phyloP scores from a whole-genome alignment of 2,797 vertebrate species.

The Thalassophryne amazonica region DNA sequence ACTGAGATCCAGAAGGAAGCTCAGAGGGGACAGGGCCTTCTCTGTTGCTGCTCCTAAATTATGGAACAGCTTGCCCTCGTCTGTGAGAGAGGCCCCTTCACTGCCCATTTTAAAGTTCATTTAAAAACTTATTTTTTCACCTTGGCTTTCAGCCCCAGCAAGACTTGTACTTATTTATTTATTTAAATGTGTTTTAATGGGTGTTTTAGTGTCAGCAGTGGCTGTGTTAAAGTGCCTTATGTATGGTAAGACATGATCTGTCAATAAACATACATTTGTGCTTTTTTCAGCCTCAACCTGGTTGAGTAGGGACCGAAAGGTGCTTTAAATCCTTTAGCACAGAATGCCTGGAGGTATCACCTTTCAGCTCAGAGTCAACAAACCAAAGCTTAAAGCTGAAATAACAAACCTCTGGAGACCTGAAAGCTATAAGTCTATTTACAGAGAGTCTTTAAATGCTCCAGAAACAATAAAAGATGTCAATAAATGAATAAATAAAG shows the following conservation, averaged over 20 bases:
- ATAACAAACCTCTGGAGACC: not conserved
- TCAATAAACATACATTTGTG: not conserved
- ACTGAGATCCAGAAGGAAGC: too few relatives aligned
- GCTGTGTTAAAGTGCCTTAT: too few relatives aligned
- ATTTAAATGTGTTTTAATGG: too few relatives aligned
- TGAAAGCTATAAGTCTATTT: not conserved
- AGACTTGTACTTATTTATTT: too few relatives aligned
- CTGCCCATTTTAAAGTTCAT: too few relatives aligned
- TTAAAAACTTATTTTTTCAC: too few relatives aligned
- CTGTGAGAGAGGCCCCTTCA: too few relatives aligned
- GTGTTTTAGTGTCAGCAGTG: too few relatives aligned
- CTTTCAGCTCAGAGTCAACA: slow-evolving; percentile 25
- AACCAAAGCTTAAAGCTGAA: slow-evolving; percentile 1
- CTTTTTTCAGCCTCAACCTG: slow-evolving; percentile 2
- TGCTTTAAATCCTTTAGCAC: not conserved
- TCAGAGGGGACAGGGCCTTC: too few relatives aligned
- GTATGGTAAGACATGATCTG: slow-evolving; percentile 24
- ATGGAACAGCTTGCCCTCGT: too few relatives aligned
- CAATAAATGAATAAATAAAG: not conserved
- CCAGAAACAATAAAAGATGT: not conserved
- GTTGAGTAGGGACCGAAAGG: slow-evolving; percentile 3
- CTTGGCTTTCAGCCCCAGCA: too few relatives aligned
- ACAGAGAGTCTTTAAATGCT: not conserved
- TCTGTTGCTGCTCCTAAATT: too few relatives aligned
- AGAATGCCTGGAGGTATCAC: slow-evolving; percentile 18